Percentiles rank a stretch among this genome's conserved stretches.
Conservation (phyloP, 2,888 invertebrate species). For the Alviniconcha strummeri region DNA sequence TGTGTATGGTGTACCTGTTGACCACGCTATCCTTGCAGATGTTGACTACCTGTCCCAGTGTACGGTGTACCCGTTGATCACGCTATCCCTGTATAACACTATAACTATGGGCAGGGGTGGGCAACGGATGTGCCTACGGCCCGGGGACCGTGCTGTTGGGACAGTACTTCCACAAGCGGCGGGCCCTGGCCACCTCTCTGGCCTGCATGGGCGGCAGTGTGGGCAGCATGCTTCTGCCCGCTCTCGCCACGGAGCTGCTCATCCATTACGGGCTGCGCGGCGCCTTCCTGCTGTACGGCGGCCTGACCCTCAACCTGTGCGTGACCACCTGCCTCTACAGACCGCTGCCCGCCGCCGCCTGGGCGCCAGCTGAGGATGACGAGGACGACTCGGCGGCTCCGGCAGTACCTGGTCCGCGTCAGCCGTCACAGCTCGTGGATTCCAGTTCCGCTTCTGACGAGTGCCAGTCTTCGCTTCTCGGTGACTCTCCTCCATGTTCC, state of each 20-base stretch:
- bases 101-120: conserved; percentile 14
- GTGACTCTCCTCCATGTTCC: background rate
- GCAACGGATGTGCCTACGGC: conserved; percentile 21
- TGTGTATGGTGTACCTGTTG: too few relatives aligned
- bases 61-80: too few relatives aligned
- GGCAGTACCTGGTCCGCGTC: too few relatives aligned
- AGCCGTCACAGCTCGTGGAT: too few relatives aligned
- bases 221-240: conserved; percentile 18
- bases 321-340: conserved; percentile 10
- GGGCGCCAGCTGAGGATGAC: background rate
- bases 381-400: background rate
- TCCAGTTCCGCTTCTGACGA: background rate
- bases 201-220: conserved; percentile 27
- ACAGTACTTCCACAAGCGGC: conserved; percentile 33
- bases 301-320: background rate
- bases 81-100: too few relatives aligned
- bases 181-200: conserved; percentile 32
- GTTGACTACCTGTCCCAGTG: too few relatives aligned
- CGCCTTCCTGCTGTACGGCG: conserved; percentile 21
- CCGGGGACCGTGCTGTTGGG: conserved; percentile 30
- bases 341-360: background rate
- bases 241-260: conserved; percentile 13
- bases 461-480: background rate
- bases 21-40: too few relatives aligned
- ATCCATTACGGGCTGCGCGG: conserved; percentile 23